phyloP scores from a whole-genome alignment of 2,797 vertebrate genomes.

The Tapera naevia region DNA sequence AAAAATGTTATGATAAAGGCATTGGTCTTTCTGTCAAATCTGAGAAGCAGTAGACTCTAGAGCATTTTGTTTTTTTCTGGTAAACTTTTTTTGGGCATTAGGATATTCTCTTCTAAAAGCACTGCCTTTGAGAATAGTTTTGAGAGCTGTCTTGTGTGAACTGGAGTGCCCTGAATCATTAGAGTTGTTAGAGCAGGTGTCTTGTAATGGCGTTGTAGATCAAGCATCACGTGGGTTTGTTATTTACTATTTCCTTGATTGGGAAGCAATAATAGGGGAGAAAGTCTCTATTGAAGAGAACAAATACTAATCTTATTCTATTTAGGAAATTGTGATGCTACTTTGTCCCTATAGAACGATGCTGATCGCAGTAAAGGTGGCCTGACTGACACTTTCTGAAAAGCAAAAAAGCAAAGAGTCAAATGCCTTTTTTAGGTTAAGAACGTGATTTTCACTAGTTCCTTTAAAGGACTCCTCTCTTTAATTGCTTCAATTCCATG shows the following conservation, averaged over 20 bases:
- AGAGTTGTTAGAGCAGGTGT: neutral
- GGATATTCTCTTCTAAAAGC: neutral
- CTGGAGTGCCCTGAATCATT: neutral
- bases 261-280: neutral
- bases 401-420: neutral
- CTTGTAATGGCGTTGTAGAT: constrained; percentile 9
- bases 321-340: neutral
- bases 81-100: neutral
- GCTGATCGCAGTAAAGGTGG: neutral
- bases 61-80: neutral
- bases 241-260: constrained; percentile 31
- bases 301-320: neutral
- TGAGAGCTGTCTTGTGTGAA: neutral
- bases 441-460: neutral
- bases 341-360: neutral
- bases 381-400: neutral
- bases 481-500: neutral
- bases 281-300: neutral
- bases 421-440: neutral
- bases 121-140: neutral
- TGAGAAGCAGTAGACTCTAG: neutral
- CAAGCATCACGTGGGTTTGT: neutral
- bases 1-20: neutral
- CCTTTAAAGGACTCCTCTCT: neutral
- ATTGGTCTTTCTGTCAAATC: neutral